phyloP scores from a whole-genome alignment of 2,797 vertebrate species.

The Masticophis lateralis region DNA sequence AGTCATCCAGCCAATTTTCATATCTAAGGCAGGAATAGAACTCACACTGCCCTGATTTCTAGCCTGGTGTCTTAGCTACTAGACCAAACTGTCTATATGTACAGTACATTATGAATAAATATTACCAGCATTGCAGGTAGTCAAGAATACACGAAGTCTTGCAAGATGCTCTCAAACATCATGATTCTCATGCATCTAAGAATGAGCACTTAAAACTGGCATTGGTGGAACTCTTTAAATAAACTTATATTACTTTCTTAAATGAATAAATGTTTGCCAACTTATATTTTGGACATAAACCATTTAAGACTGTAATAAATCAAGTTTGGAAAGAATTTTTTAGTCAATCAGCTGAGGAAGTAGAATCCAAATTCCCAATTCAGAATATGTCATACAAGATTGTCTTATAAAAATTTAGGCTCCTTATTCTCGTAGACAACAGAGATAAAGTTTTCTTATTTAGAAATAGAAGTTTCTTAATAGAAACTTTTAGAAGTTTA shows the following conservation, averaged over 20 bases:
- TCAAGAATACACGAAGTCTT: slow-evolving; percentile 18
- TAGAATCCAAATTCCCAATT: background rate
- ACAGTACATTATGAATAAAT: background rate
- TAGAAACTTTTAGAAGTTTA: too few relatives aligned
- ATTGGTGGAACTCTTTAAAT: slow-evolving; percentile 6
- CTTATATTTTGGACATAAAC: background rate
- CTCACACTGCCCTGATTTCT: background rate
- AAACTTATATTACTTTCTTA: background rate
- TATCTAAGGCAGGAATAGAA: background rate
- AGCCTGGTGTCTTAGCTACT: background rate
- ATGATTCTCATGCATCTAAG: slow-evolving; percentile 25
- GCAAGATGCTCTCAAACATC: slow-evolving; percentile 21
- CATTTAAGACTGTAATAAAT: background rate
- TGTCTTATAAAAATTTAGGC: background rate
- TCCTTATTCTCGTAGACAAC: background rate
- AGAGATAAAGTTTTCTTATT: background rate
- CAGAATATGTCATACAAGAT: background rate
- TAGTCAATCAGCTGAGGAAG: background rate
- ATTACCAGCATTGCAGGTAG: slow-evolving; percentile 5
- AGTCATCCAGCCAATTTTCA: background rate
- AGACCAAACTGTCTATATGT: background rate
- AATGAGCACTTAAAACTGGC: background rate
- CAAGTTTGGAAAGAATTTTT: background rate
- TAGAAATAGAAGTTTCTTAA: too few relatives aligned
- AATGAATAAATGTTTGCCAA: background rate